Evolutionary conservation across 2,797 vertebrate species (phyloP).

Genomic region (Hylomyscus alleni): DNA sequence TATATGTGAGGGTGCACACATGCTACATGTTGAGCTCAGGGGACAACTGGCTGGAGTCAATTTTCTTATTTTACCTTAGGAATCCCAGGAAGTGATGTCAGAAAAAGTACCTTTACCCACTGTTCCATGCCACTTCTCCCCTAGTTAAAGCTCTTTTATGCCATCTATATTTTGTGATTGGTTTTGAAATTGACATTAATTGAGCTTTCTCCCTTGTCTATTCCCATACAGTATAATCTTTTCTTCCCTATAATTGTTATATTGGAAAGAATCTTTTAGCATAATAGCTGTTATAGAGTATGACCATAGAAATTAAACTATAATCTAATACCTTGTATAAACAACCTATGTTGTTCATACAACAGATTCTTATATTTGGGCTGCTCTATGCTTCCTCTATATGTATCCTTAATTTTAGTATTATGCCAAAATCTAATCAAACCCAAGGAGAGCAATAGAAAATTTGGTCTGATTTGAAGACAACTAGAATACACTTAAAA

Average conservation of each 20-base stretch:
- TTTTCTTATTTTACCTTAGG: not conserved
- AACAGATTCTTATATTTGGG: slow-evolving; percentile 61
- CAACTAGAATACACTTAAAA: slow-evolving; percentile 12
- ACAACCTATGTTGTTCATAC: not conserved
- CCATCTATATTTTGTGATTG: not conserved
- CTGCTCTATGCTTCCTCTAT: slow-evolving; percentile 36
- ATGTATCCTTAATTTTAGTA: not conserved
- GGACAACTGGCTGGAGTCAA: not conserved
- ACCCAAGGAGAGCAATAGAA: slow-evolving; percentile 41
- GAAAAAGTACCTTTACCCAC: not conserved
- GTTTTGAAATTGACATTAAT: slow-evolving; percentile 26
- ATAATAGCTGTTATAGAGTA: slow-evolving; percentile 14
- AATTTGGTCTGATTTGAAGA: slow-evolving; percentile 60
- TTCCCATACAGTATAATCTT: slow-evolving; percentile 53
- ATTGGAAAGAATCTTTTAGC: slow-evolving; percentile 46
- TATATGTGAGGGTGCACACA: not conserved
- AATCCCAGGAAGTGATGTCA: not conserved
- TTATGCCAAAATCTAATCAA: slow-evolving; percentile 45
- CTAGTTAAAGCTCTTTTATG: slow-evolving; percentile 13
- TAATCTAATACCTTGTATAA: slow-evolving; percentile 38
- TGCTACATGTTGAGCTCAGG: not conserved
- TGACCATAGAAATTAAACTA: slow-evolving; percentile 32
- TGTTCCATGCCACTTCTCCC: not conserved
- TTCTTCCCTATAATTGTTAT: slow-evolving; percentile 33
- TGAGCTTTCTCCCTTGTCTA: slow-evolving; percentile 20